Conservation (phyloP, 1,140 invertebrate species). For the Temnothorax longispinosus region DNA sequence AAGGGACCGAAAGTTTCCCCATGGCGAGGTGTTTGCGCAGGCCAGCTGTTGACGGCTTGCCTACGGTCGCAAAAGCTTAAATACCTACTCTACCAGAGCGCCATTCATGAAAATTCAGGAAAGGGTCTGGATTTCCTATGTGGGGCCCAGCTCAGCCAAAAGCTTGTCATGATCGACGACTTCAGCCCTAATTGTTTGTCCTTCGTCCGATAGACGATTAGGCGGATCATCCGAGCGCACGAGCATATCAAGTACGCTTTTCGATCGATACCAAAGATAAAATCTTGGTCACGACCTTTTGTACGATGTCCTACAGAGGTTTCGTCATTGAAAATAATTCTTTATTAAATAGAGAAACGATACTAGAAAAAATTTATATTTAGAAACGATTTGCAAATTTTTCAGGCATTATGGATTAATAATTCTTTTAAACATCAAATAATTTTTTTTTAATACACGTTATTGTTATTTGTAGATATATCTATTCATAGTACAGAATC, state of each 20-base stretch:
- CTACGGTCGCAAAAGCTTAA: conserved; percentile 71
- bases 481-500: neutral
- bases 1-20: conserved; percentile 72
- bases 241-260: conserved; percentile 31
- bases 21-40: conserved; percentile 69
- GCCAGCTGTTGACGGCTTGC: conserved; percentile 74
- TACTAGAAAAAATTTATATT: neutral
- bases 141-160: conserved; percentile 34
- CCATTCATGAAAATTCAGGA: conserved; percentile 64
- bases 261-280: conserved; percentile 36
- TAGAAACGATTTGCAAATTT: conserved; percentile 3
- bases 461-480: neutral
- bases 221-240: conserved; percentile 35
- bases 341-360: neutral
- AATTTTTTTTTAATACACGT: neutral
- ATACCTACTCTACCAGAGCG: conserved; percentile 57
- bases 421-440: neutral
- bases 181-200: conserved; percentile 56
- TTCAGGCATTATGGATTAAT: neutral
- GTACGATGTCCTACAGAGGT: neutral
- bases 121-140: conserved; percentile 51
- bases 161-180: conserved; percentile 61
- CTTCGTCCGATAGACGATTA: conserved; percentile 56
- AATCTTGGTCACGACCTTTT: neutral
- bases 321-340: neutral